Base-by-base conservation (phyloP, 2,888 invertebrate species). In the Vannuccia rotundouncinata region DNA sequence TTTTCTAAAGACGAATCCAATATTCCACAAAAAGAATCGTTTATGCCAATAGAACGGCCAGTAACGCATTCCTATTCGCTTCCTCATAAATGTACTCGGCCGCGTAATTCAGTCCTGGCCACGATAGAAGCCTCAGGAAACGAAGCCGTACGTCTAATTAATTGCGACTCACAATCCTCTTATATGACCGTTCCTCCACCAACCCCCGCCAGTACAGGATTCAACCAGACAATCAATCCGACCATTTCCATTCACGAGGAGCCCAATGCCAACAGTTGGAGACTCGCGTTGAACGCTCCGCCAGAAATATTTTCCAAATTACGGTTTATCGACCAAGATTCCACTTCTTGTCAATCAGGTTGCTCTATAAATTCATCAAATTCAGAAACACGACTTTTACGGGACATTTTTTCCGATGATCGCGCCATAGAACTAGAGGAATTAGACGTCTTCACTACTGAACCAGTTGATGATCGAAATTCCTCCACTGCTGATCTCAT, bases 291-390 rank as follows among this genome's bases (percentile, higher is more conserved):
- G 27, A 76, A 76, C 29, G 76, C 76, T 29, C 5, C 76, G 5
- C 76, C 76, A 29, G 29, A 76, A 29, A 29, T 76, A 27, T 27
- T 76, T 22, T n/a, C 27, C 27, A 76, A 76, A 2, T 5, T 76
- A 17, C 76, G 29, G n/a, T 76, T 22, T 76, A 76, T 76, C n/a
- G 76, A 76, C 30, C 29, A 76, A 29, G 29, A 76, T 29, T 76
- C 76, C n/a, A 76, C 5, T 45, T 45, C 45, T 17, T 45, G 45
- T 45, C 45, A 45, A 45, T 45, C 45, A 45, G 17, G 45, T 45
- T 13, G 45, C 45, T 45, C 45, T 13, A 45, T 45, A 13, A 13
- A 5, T 45, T 45, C 45, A 13, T 45, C 45, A 45, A 45, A 45
- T 17, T 45, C 45, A 17, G 10, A 45, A 45, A 45, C 45, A 13